Evolutionary conservation across 2,797 vertebrate species (phyloP).

Genomic region (Enteromius afrohamiltoni): DNA sequence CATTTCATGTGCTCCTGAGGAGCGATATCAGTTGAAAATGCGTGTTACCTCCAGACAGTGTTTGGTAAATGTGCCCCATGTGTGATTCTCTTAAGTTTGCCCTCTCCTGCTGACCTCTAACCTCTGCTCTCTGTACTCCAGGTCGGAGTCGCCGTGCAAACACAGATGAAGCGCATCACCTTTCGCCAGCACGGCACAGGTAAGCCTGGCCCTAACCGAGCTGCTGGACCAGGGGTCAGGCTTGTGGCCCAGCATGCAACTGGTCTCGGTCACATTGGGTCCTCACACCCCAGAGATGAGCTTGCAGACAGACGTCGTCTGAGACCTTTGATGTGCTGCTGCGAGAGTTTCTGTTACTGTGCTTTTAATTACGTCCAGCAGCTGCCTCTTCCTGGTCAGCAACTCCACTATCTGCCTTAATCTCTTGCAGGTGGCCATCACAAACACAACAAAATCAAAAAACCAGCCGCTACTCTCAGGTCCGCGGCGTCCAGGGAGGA

Average conservation of each 20-base stretch:
- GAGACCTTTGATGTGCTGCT: constrained; percentile 80
- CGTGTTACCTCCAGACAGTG: constrained; percentile 72
- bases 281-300: constrained; percentile 71
- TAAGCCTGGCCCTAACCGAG: constrained; percentile 69
- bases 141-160: constrained; percentile 72
- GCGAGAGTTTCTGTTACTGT: constrained; percentile 78
- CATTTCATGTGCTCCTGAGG: constrained; percentile 60
- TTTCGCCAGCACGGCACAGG: constrained; percentile 76
- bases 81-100: constrained; percentile 72
- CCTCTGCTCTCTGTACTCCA: constrained; percentile 74
- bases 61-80: constrained; percentile 70
- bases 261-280: constrained; percentile 73
- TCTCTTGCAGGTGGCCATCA: constrained; percentile 78
- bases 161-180: constrained; percentile 66
- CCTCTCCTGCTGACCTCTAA: constrained; percentile 73
- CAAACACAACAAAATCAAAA: constrained; percentile 60
- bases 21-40: constrained; percentile 69
- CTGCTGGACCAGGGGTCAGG: constrained; percentile 75
- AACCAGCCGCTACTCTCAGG: constrained; percentile 42
- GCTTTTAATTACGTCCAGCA: constrained; percentile 88
- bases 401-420: constrained; percentile 74
- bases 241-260: constrained; percentile 73
- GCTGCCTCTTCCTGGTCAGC: constrained; percentile 83
- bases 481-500: constrained; percentile 39
- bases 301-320: constrained; percentile 76